A percentile compares a stretch with the other conserved stretches of the same genome.
Evolutionary conservation across 2,113 vertebrate genomes (phyloP).

Genomic region (Ictalurus furcatus): DNA sequence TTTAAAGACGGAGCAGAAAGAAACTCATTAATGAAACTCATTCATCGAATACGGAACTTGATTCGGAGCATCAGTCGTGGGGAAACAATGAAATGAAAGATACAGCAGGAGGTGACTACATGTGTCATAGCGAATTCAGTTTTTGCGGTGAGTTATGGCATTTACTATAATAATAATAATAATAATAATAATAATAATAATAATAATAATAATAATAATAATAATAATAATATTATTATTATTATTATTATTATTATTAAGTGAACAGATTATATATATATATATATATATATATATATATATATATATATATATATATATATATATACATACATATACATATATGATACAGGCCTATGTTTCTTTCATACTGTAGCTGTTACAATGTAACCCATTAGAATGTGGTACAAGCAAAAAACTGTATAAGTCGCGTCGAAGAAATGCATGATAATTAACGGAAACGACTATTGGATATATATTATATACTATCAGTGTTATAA

Average conservation of each 20-base stretch:
- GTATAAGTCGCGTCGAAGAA: too few species aligned
- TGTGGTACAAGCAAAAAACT: not conserved
- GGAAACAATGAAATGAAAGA: not conserved
- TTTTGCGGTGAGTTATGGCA: slow-evolving; percentile 1
- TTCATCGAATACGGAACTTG: not conserved
- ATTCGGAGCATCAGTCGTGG: not conserved
- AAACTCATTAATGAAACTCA: not conserved
- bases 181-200: not conserved
- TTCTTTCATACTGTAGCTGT: not conserved
- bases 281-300: too few species aligned
- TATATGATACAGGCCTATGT: too few species aligned
- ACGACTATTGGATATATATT: too few species aligned
- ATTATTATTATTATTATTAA: too few species aligned
- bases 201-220: not conserved
- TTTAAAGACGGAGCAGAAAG: not conserved
- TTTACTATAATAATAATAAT: not conserved
- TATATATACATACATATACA: fast-evolving
- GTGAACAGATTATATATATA: not conserved
- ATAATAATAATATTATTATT: too few species aligned
- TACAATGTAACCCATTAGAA: not conserved
- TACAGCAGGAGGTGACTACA: not conserved
- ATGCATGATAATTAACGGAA: too few species aligned
- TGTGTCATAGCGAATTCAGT: too few species aligned
- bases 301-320: too few species aligned
- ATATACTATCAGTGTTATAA: not conserved